These are phyloP conservation scores for Urocitellus parryii DNA, from an alignment of 2,113 vertebrate genomes.

Conservation along the genomic window DNA sequence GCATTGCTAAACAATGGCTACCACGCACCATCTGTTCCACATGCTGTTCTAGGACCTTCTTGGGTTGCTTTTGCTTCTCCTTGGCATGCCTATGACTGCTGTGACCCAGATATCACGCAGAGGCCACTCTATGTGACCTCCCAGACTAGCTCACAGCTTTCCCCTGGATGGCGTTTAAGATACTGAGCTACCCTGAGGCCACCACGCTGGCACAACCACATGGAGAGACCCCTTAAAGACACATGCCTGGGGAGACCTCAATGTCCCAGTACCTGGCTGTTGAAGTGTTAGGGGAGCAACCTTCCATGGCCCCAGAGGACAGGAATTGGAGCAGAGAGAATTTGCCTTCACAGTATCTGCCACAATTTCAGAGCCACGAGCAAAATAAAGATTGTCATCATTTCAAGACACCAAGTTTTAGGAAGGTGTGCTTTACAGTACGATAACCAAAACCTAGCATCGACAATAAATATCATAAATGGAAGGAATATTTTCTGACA, in stretches of 20 bases:
- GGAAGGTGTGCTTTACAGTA: background rate
- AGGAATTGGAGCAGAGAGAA: background rate
- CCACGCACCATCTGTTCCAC: background rate
- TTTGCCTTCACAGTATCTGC: accelerated
- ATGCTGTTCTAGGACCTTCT: background rate
- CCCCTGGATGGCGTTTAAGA: background rate
- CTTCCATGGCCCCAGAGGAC: background rate
- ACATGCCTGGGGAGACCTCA: background rate
- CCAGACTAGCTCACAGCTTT: background rate
- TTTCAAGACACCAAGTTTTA: background rate
- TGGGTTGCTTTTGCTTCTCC: background rate
- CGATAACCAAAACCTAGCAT: background rate
- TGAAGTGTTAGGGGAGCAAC: background rate
- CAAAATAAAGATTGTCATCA: background rate
- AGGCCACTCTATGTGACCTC: background rate
- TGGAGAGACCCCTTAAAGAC: background rate
- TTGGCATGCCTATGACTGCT: background rate
- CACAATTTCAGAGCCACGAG: background rate
- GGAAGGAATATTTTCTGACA: background rate
- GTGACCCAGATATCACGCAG: background rate
- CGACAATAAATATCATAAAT: background rate
- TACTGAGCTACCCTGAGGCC: background rate
- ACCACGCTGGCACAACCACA: background rate
- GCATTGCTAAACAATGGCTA: background rate
- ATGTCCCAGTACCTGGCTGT: background rate